Base-by-base conservation (phyloP, 2,797 vertebrate genomes). In the Manis crassicaudata region DNA sequence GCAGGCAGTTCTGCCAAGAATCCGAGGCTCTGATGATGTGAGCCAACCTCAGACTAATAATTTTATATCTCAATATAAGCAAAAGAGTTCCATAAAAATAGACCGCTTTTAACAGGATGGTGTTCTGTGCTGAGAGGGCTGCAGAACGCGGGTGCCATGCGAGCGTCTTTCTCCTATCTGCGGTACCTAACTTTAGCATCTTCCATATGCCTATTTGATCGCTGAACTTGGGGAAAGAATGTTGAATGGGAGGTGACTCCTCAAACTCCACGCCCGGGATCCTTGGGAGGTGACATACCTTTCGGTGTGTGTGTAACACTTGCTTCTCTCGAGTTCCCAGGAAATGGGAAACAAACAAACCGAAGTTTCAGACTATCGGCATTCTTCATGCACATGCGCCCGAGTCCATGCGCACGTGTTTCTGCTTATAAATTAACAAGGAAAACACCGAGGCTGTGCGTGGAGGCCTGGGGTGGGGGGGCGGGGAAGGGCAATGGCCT, bases 31-130 rank as follows among this genome's bases (percentile, higher is more conserved):
- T 98, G 98, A 98, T 98, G 98, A 98, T 98, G 98, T 81, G 98
- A 98, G 99, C 99, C 99, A 99, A 98, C 98, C 98, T 98, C 97
- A 98, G 98, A 98, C 98, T 98, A 99, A 99, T 98, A 98, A 99
- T 99, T 99, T 98, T 98, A 99, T 98, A 98, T 98, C 98, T 98
- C 98, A 98, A 98, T 98, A 98, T 98, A 99, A 98, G 98, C 98
- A 98, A 98, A 98, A 98, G 98, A 98, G 98, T 97, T 98, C 98
- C 98, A 98, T 98, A 99, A 99, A 99, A 99, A 99, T 98, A 99
- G 98, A 98, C 97, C 97, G 98, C 98, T 98, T 98, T 98, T 98
- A 98, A 98, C 98, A 98, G 98, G 98, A 98, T 98, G 98, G 98
- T 98, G 96, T 98, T 98, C 98, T 97, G 98, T 86, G 98, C 98